Base-by-base conservation (phyloP, 2,113 vertebrate genomes). In the Setophaga kirtlandii region DNA sequence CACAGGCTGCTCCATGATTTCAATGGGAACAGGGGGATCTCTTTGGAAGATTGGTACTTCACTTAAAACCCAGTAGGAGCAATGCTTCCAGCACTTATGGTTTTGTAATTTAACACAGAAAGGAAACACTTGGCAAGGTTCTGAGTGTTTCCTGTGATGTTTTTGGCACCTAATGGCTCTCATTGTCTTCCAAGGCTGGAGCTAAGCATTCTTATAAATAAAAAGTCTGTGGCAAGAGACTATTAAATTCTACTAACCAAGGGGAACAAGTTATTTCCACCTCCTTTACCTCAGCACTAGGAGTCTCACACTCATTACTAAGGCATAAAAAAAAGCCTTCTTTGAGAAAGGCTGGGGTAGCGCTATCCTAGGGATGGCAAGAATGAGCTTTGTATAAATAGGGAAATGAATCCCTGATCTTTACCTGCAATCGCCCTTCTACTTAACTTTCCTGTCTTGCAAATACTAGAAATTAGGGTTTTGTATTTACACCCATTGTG, bases 41-140 rank as follows among this genome's bases (percentile, higher is more conserved):
- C 63, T 88, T 12, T 21, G 78, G 31, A 77, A 90, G 68, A 90
- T 35, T 31, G 30, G 63, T 24, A 63, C 71, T 80, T 91, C 64
- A 58, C 67, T 75, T 78, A 63, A 77, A 81, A 80, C 68, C 39
- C 85, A 71, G 85, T 56, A 86, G 85, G 94, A 89, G 28, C 44
- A 52, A 81, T 3, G 78, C 70, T 81, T 79, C 23, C 55, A 80
- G 71, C 68, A 24, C 63, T 95, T 47, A 25, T 0, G 8, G 50
- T 56, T 91, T 37, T 95, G 82, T 52, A 90, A 83, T 94, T 74
- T 80, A 82, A 94, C 83, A 88, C 88, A 94, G 79, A 41, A 92
- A 85, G 62, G 63, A 77, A 95, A 90, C 64, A 46, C 55, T 86
- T 88, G 80, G 87, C 68, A 83, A 83, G 64, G 64, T 71, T 93